phyloP scores from a whole-genome alignment of 2,888 invertebrate genomes.

The Pammene aurita region DNA sequence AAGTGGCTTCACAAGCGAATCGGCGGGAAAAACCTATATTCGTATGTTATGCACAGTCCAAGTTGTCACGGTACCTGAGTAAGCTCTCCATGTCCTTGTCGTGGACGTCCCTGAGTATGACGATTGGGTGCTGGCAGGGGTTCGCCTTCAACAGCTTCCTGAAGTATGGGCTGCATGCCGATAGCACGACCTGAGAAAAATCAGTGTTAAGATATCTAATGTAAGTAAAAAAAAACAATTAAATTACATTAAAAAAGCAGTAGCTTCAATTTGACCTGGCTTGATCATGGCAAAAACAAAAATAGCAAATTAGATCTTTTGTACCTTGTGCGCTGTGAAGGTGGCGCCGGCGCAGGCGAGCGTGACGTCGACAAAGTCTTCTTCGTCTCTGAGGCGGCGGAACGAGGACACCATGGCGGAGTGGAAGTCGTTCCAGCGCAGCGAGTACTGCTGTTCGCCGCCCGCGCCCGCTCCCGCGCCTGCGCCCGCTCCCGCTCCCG shows the following conservation, averaged over 20 bases:
- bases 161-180: slow-evolving; percentile 97
- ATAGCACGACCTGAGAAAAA: slow-evolving; percentile 85
- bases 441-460: slow-evolving; percentile 93
- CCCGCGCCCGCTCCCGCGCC: slow-evolving; percentile 52
- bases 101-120: slow-evolving; percentile 93
- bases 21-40: too few relatives aligned
- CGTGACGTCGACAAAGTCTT: slow-evolving; percentile 97
- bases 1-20: too few relatives aligned
- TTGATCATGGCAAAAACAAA: too few relatives aligned
- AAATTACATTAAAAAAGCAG: slow-evolving; percentile 69
- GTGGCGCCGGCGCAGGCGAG: slow-evolving; percentile 95
- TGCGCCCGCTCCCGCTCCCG: slow-evolving; percentile 54
- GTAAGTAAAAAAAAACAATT: neutral
- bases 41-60: too few relatives aligned
- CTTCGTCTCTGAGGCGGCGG: slow-evolving; percentile 93
- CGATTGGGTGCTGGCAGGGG: slow-evolving; percentile 95
- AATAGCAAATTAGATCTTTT: too few relatives aligned
- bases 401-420: slow-evolving; percentile 95
- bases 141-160: slow-evolving; percentile 93
- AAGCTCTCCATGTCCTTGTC: slow-evolving; percentile 94
- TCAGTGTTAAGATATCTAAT: neutral
- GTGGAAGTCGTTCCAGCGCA: slow-evolving; percentile 97
- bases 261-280: too few relatives aligned
- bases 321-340: slow-evolving; percentile 93
- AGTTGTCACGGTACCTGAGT: slow-evolving; percentile 82